Base-by-base conservation (phyloP, 1,140 invertebrate species). In the Atta texana region DNA sequence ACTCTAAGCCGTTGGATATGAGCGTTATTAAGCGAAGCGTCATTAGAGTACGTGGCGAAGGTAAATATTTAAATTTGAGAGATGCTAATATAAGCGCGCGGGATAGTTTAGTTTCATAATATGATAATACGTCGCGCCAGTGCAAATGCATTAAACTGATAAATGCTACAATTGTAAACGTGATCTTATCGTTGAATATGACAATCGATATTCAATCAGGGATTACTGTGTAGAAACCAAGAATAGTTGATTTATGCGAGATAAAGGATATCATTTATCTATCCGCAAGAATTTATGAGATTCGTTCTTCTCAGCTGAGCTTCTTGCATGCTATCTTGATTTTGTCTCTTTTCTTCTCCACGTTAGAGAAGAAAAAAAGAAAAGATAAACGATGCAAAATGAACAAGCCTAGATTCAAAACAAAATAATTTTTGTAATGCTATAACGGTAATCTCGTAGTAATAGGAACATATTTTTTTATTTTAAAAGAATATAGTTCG, bases 61-160 rank as follows among this genome's bases (percentile, higher is more conserved):
- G 49, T 71, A 81, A 81, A 81, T 55, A 81, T 81, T 81, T 69
- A 81, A 71, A 53, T 57, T 55, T 21, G n/a, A 49, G 64, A 81
- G 34, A 24, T 14, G 44, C n/a, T 66, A 18, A 34, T 34, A 68
- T 24, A 63, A 77, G n/a, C 28, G 44, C 61, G 2, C 14, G 28
- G 3, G 16, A 49, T 31, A 7, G 14, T 55, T 77, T 59, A 59
- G 7, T 64, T 21, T 63, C 57, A n/a, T n/a, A 61, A 44, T 64
- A 44, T n/a, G 21, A 63, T 55, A 24, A 18, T 44, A 5, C 7
- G 57, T 63, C 16, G 55, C 7, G 39, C 49, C 16, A 21, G 5
- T 49, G 55, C 16, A 53, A 51, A 28, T 24, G 21, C 16, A 39
- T 4, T 28, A 59, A 34, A 39, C 39, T 59, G 7, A 76, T 61